Evolutionary conservation across 1,140 invertebrate genomes (phyloP).

Genomic region (Rhagoletis pomonella): DNA sequence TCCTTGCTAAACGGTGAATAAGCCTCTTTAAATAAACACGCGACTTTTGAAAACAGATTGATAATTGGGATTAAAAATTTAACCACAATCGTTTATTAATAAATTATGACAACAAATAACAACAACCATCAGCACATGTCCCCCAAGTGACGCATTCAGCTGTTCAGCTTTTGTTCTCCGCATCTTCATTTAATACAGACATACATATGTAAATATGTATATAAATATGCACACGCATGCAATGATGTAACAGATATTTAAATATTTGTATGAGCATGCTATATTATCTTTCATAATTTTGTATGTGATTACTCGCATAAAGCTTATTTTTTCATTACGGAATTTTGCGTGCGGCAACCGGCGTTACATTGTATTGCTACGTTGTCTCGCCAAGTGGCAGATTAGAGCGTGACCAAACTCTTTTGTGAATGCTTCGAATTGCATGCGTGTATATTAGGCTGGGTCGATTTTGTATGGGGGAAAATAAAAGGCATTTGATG

Average conservation of each 20-base stretch:
- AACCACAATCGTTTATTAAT: not conserved
- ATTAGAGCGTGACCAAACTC: slow-evolving; percentile 14
- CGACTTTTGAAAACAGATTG: not conserved
- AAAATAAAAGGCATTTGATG: no score
- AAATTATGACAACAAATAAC: slow-evolving; percentile 21
- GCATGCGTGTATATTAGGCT: not conserved
- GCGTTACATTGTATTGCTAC: not conserved
- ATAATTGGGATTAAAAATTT: not conserved
- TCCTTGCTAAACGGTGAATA: not conserved
- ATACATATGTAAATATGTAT: not conserved
- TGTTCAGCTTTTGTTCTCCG: no score
- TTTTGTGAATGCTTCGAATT: not conserved
- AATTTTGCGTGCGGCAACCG: not conserved
- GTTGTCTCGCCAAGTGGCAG: not conserved
- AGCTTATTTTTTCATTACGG: not conserved
- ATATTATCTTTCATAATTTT: no score
- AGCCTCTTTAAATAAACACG: not conserved
- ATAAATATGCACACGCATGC: not conserved
- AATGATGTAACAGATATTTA: no score
- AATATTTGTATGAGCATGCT: no score
- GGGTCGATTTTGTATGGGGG: no score
- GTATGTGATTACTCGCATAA: not conserved
- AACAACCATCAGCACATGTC: not conserved
- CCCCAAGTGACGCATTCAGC: no score
- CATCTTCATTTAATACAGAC: not conserved